Percentiles rank a stretch among this genome's conserved stretches.
These are phyloP conservation scores for Epizoanthus rinbou DNA, from an alignment of 92 coral and sea anemone genomes.

Conservation along the genomic window DNA sequence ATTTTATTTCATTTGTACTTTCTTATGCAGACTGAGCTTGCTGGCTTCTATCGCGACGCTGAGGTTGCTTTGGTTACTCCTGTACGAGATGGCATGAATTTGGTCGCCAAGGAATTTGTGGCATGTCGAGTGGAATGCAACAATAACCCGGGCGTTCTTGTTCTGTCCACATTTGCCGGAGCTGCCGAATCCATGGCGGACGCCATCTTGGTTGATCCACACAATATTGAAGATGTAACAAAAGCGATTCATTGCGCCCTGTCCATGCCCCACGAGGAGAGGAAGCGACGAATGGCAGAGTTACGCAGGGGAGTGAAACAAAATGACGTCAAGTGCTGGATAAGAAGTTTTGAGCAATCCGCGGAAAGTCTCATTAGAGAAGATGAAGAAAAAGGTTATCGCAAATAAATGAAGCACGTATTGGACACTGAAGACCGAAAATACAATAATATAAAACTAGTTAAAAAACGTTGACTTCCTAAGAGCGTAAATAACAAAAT, in stretches of 20 bases:
- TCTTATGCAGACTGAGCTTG: background rate
- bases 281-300: conserved; percentile 2
- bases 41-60: conserved; percentile 23
- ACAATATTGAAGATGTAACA: background rate
- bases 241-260: conserved; percentile 7
- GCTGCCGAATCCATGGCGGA: conserved; percentile 14
- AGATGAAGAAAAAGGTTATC: too few relatives aligned
- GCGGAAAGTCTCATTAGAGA: too few relatives aligned
- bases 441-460: too few relatives aligned
- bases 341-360: too few relatives aligned
- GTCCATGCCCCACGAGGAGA: background rate
- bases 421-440: too few relatives aligned
- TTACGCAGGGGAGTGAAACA: conserved; percentile 6
- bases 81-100: conserved; percentile 36
- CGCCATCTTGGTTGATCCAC: conserved; percentile 30
- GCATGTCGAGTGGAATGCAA: conserved; percentile 20
- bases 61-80: conserved; percentile 49
- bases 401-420: too few relatives aligned
- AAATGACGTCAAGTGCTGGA: background rate
- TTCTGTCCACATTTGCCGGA: conserved; percentile 36
- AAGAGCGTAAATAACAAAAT: too few relatives aligned
- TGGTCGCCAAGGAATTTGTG: conserved; percentile 44
- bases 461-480: too few relatives aligned
- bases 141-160: conserved; percentile 19
- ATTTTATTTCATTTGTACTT: too few relatives aligned